A percentile compares a stretch with the other conserved stretches of the same genome.
These are phyloP conservation scores for Colletes gigas DNA, from an alignment of 1,140 invertebrate species.

Conservation along the genomic window DNA sequence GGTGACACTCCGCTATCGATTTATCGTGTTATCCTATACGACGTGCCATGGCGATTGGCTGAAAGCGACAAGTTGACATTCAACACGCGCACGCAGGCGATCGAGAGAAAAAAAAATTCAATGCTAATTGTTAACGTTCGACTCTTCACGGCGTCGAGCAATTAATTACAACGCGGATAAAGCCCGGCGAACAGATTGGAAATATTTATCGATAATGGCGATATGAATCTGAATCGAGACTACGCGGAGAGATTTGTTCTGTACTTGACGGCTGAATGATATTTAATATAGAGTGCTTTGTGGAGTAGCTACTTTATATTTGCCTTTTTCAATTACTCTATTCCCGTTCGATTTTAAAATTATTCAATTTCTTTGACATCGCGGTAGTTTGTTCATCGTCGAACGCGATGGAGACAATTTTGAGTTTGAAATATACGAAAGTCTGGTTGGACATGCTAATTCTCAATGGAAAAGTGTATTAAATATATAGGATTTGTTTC, in stretches of 20 bases:
- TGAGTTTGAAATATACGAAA: too few relatives aligned
- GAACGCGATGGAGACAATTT: too few relatives aligned
- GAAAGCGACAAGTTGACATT: not conserved
- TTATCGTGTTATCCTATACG: not conserved
- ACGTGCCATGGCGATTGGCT: not conserved
- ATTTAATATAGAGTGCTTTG: not conserved
- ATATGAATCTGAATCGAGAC: too few relatives aligned
- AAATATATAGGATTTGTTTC: too few relatives aligned
- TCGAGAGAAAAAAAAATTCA: not conserved
- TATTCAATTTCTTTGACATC: not conserved
- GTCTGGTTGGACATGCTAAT: too few relatives aligned
- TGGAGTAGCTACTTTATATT: too few relatives aligned
- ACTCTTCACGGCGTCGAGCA: not conserved
- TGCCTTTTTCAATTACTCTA: too few relatives aligned
- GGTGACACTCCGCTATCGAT: slow-evolving; percentile 5
- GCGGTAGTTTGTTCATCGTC: too few relatives aligned
- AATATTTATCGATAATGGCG: slow-evolving; percentile 14
- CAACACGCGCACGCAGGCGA: not conserved
- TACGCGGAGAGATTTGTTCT: too few relatives aligned
- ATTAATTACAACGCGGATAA: slow-evolving; percentile 16
- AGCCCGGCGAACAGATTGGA: not conserved
- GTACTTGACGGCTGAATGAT: not conserved
- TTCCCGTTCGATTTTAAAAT: not conserved
- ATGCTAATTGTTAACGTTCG: slow-evolving; percentile 20
- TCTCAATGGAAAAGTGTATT: too few relatives aligned